Base-by-base conservation (phyloP, 2,888 invertebrate species). In the Scaeva pyrastri region DNA sequence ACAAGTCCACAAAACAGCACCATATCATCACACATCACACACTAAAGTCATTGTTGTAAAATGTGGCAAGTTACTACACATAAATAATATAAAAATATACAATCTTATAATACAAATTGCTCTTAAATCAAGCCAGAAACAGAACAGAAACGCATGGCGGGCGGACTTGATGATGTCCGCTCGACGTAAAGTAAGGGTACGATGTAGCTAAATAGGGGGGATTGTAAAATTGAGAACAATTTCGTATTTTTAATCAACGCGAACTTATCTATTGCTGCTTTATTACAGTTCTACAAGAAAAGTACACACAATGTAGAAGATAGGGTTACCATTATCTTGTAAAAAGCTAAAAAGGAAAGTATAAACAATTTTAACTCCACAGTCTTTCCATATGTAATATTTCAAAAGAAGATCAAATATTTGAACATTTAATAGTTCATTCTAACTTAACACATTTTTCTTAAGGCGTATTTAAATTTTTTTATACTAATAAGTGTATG, bases 41-140 rank as follows among this genome's bases (percentile, higher is more conserved):
- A 85, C 80, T 85, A 43, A 70, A 81, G 58, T 73, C 71, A 82
- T 82, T 81, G 76, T 73, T 77, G 70, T 71, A 16, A 74, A 74
- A 14, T 39, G 39, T 52, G 56, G 8, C 31, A 8, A 31, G 31
- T 1, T 31, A 8, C 74, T 82, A 31, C 66, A 48, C 58, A 72
- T 80, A 75, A 60, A 48, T 19, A 19, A 58, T 16, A 58, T 16
- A 58, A 73, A 79, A 74, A 74, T 45, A 64, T 64, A 70, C 62
- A 82, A 71, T 71, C 8, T 31, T 52, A 48, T 66, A 62, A 72
- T 80, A 86, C 86, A 86, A 86, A 86, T 82, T 86, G 74, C 74
- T 76, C 50, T 41, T 52, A 48, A 58, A 26, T 41, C 48, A 23
- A 31, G 6, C 39, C 19, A 36, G n/a, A n/a, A 45, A 16, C n/a